Evolutionary conservation across 2,888 invertebrate genomes (phyloP), one percentile per base, ranked within the genome.

Genomic region (Cantharis flavilabris): DNA sequence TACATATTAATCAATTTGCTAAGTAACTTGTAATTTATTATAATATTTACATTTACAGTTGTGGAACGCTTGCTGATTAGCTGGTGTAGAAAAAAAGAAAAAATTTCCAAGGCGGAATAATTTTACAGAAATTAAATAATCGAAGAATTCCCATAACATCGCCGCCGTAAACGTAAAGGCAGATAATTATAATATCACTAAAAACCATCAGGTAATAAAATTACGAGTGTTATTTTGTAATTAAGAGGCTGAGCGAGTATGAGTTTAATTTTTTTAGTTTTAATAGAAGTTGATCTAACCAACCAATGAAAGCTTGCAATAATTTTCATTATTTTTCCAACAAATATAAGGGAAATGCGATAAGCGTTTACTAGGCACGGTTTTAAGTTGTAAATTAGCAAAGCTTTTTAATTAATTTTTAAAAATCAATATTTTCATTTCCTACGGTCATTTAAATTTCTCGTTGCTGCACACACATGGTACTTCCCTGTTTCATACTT

Each of bases 171-270:
- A 62, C 69, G 70, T 69, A 70, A 70, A 73, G 62, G 73, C 63
- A 69, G 62, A 69, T 73, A 73, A 73, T 73, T 69, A 70, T 73
- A 73, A 73, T 62, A 49, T 20, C 69, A 73, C 67, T 72, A 73
- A 63, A 73, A 69, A 69, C 73, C 70, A 30, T 73, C 30, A 73
- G 64, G 69, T 62, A 30, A 70, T 62, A 26, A 73, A 30, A 73
- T 49, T 49, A n/a, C 49, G 49, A 49, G n/a, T 49, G 49, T 49
- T 49, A 49, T 49, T 49, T 49, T 49, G 49, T 49, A 49, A 49
- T 49, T 49, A 49, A 49, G 49, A 49, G 49, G 49, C 49, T 49
- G 49, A 49, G 49, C n/a, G 49, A 49, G 49, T 49, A 49, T n/a
- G 49, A 49, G 49, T 49, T 49, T n/a, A 49, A 49, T n/a, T 49